Evolutionary conservation across 23 tunicate species (phyloP), one percentile per base, ranked within the genome.

Genomic region (Trididemnum clinides): DNA sequence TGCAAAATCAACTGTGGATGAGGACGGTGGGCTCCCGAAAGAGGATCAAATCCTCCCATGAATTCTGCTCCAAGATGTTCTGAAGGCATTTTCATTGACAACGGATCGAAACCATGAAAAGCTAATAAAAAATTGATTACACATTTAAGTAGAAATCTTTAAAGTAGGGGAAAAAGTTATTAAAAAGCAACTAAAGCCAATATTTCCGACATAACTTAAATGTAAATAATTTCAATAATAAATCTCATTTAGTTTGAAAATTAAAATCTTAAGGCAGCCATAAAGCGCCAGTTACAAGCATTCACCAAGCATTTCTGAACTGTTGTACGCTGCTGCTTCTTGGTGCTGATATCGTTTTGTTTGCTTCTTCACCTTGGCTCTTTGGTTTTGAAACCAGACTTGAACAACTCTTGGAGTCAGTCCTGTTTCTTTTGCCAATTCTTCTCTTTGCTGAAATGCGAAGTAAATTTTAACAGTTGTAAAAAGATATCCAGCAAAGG

Each of bases 341-440:
- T 81, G 86, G 57, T 64, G 81, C 25, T 81, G 90, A 38, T 92
- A 88, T 54, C 98, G 59, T 39, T 93, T 93, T 6, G 83, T 88
- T 28, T 88, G 59, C 63, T 93, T 93, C 64, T 90, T 90, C 85
- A 95, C 80, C 51, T 95, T 95, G 33, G 99, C 99, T 27, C 99
- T 82, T 71, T 95, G 99, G 66, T 95, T 95, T 87, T 95, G 99
- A 77, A 95, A 95, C 99, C 99, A 95, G 28, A 95, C 99, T 84
- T 95, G 99, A 31, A 95, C 99, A 28, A 95, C 99, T 37, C 99
- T 81, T 19, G 82, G 89, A 1, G 89, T 78, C 36, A 95, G 85
- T 30, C 95, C 99, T 4, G 95, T 90, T 38, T 87, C 91, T 2
- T 82, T 64, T 0, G 99, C 99, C 12, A 95, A 85, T 19, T 82